phyloP scores from a whole-genome alignment of 2,888 invertebrate genomes.

The Habrosyne pyritoides region DNA sequence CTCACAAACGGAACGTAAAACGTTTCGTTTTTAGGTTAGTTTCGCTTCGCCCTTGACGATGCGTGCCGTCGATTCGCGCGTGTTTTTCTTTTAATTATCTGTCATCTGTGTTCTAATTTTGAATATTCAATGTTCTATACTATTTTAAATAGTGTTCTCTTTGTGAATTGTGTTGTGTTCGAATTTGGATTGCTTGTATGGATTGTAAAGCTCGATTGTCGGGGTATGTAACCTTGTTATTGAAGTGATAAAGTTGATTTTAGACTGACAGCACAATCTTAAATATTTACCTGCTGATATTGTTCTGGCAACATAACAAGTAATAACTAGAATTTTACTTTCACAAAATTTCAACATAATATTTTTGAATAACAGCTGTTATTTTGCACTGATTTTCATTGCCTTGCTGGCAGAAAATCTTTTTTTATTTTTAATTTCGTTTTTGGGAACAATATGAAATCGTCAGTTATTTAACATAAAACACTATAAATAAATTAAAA shows the following conservation, averaged over 20 bases:
- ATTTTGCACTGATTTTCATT: no score
- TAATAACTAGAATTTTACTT: not conserved
- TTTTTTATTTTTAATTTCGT: no score
- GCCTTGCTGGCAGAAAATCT: no score
- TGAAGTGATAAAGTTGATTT: not conserved
- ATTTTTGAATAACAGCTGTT: no score
- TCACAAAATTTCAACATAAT: no score
- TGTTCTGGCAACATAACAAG: not conserved
- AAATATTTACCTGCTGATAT: not conserved
- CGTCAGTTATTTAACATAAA: no score
- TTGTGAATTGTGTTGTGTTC: slow-evolving; percentile 10
- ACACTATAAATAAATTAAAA: no score
- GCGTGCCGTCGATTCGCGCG: slow-evolving; percentile 36
- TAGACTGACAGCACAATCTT: not conserved
- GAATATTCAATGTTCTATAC: slow-evolving; percentile 9
- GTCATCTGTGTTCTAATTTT: slow-evolving; percentile 26
- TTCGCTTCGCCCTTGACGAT: slow-evolving; percentile 55
- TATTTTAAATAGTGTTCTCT: slow-evolving; percentile 11
- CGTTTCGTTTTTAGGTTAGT: slow-evolving; percentile 74
- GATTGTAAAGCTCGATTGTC: slow-evolving; percentile 5
- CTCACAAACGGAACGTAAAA: slow-evolving; percentile 46
- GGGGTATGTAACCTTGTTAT: slow-evolving; percentile 1
- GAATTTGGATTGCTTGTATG: slow-evolving; percentile 14
- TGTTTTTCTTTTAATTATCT: slow-evolving; percentile 35
- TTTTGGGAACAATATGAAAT: no score